phyloP scores from a whole-genome alignment of 2,113 vertebrate genomes.

The Myotis davidii region DNA sequence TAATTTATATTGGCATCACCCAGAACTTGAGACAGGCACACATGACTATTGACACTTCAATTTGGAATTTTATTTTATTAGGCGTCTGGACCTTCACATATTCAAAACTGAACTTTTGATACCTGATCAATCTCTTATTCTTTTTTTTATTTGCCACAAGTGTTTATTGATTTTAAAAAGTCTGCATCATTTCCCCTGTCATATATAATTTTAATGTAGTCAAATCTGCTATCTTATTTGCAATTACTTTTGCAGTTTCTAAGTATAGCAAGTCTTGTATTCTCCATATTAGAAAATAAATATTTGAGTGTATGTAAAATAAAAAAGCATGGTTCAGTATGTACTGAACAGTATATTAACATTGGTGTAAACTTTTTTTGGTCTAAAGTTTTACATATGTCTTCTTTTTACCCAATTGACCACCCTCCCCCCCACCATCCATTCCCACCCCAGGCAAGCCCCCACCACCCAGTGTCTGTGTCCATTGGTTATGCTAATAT shows the following conservation, averaged over 20 bases:
- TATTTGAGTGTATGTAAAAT: background rate
- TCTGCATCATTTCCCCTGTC: background rate
- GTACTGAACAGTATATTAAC: background rate
- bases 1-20: background rate
- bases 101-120: background rate
- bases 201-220: background rate
- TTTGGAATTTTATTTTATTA: constrained; percentile 9
- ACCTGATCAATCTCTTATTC: background rate
- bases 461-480: no score
- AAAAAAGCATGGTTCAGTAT: background rate
- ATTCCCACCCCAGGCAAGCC: no score
- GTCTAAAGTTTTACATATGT: no score
- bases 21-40: background rate
- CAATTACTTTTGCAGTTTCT: background rate
- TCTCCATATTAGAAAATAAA: background rate
- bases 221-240: background rate
- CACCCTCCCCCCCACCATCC: no score
- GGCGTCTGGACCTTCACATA: background rate
- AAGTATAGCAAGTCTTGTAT: background rate
- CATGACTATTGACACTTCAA: background rate
- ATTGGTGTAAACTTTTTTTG: background rate
- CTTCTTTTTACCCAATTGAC: no score
- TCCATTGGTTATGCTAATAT: no score
- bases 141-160: background rate
- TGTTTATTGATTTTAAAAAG: background rate